Evolutionary conservation across 2,888 invertebrate genomes (phyloP).

Genomic region (Empis livida): DNA sequence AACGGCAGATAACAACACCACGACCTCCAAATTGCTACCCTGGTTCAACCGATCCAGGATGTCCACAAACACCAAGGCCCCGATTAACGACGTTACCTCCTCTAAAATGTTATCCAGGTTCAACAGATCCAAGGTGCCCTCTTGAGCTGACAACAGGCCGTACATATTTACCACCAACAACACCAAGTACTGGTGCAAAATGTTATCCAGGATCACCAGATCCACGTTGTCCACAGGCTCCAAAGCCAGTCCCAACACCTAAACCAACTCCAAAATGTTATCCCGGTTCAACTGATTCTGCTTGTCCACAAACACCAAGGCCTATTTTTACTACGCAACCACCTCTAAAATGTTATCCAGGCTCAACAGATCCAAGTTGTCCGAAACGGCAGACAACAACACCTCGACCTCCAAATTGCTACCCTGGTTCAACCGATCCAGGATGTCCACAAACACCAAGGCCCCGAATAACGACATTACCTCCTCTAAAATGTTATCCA

Average conservation of each 20-base stretch:
- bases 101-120: slow-evolving; percentile 18
- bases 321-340: slow-evolving; percentile 12
- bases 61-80: slow-evolving; percentile 19
- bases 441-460: slow-evolving; percentile 21
- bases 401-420: slow-evolving; percentile 23
- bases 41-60: slow-evolving; percentile 30
- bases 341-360: slow-evolving; percentile 30
- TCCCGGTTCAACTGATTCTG: slow-evolving; percentile 17
- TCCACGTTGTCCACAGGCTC: slow-evolving; percentile 24
- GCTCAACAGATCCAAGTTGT: slow-evolving; percentile 28
- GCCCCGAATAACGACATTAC: slow-evolving; percentile 17
- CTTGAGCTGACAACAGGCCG: slow-evolving; percentile 12
- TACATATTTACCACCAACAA: slow-evolving; percentile 14
- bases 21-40: slow-evolving; percentile 19
- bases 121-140: slow-evolving; percentile 18
- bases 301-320: slow-evolving; percentile 19
- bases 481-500: slow-evolving; percentile 19
- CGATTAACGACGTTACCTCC: slow-evolving; percentile 15
- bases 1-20: slow-evolving; percentile 21
- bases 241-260: slow-evolving; percentile 14
- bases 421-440: slow-evolving; percentile 32
- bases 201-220: slow-evolving; percentile 27
- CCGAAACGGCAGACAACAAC: slow-evolving; percentile 13
- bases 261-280: slow-evolving; percentile 11
- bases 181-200: slow-evolving; percentile 18